Conservation (phyloP, 2,797 vertebrate species). For the Orientallactaga sibirica region DNA sequence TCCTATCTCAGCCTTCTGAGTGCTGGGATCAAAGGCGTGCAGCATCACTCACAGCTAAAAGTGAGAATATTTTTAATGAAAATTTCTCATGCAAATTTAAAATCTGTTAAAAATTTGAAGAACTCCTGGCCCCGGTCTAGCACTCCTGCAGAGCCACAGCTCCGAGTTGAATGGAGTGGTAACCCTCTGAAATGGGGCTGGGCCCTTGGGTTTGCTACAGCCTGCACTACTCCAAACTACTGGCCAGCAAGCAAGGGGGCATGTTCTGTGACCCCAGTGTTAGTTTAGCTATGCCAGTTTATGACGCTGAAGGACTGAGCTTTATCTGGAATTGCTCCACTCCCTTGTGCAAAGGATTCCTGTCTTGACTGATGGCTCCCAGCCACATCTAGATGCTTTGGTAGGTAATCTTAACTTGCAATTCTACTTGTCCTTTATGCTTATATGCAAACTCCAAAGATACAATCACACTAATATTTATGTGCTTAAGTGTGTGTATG, state of each 20-base stretch:
- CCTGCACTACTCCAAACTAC: not conserved
- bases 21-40: too few relatives aligned
- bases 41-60: not conserved
- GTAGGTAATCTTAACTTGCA: conserved; percentile 81
- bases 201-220: not conserved
- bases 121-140: not conserved
- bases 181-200: not conserved
- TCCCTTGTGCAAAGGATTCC: not conserved
- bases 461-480: conserved; percentile 65
- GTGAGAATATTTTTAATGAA: not conserved
- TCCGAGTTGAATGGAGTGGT: not conserved
- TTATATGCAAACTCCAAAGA: conserved; percentile 78
- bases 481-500: conserved; percentile 68
- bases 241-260: rapidly evolving
- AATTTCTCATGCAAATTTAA: conserved; percentile 56
- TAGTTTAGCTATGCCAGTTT: too few relatives aligned
- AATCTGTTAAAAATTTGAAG: conserved; percentile 34
- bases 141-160: not conserved
- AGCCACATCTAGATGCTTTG: conserved; percentile 63
- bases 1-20: too few relatives aligned
- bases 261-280: not conserved
- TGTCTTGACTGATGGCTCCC: conserved; percentile 24
- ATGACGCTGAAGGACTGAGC: too few relatives aligned
- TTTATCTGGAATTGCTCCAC: not conserved
- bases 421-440: conserved; percentile 72